phyloP scores from a whole-genome alignment of 2,888 invertebrate species.

The Melipona beecheii region DNA sequence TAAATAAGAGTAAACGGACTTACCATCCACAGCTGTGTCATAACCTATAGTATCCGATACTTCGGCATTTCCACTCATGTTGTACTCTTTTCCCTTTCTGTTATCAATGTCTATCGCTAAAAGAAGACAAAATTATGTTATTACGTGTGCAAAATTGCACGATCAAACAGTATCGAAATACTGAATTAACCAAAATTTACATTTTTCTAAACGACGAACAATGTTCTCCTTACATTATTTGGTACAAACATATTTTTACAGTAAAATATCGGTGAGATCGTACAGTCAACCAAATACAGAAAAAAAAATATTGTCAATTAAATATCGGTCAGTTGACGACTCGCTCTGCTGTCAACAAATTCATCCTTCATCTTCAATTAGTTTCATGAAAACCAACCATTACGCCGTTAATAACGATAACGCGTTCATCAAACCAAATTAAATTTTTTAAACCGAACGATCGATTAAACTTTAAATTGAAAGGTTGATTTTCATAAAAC shows the following conservation, averaged over 20 bases:
- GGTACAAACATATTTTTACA: background rate
- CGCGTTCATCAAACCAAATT: too few relatives aligned
- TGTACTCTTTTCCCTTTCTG: background rate
- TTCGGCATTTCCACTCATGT: constrained; percentile 37
- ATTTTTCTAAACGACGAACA: background rate
- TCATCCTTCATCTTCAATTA: background rate
- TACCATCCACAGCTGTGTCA: constrained; percentile 49
- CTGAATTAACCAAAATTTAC: background rate
- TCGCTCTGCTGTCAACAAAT: background rate
- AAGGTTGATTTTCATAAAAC: background rate
- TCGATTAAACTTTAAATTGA: too few relatives aligned
- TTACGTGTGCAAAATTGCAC: too few relatives aligned
- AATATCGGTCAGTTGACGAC: background rate
- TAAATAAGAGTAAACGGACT: constrained; percentile 33
- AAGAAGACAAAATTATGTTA: background rate
- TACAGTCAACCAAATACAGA: background rate
- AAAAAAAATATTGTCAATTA: background rate
- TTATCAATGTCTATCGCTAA: background rate
- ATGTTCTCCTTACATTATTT: background rate
- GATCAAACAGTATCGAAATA: background rate
- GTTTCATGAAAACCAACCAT: constrained; percentile 6
- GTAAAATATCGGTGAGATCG: background rate
- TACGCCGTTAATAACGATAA: background rate
- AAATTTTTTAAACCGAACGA: background rate
- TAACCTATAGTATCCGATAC: constrained; percentile 22